Conservation (phyloP, 2,888 invertebrate genomes). For the Calliscelio sp. region DNA sequence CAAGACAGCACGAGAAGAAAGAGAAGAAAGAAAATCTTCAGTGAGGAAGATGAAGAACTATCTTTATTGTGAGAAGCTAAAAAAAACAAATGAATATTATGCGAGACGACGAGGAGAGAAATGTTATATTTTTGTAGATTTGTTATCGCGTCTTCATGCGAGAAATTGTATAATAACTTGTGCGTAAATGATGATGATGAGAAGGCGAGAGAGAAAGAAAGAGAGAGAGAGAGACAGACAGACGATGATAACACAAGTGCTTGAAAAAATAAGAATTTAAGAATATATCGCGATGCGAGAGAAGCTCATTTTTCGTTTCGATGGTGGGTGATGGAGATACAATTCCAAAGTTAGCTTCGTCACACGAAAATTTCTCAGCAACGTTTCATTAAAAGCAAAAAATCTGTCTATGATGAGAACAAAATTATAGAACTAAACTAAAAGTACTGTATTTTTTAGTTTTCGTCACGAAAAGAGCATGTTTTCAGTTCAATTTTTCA, state of each 20-base stretch:
- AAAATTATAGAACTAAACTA: too few species aligned
- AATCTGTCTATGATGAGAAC: too few species aligned
- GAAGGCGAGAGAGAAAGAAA: too few species aligned
- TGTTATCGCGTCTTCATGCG: conserved; percentile 85
- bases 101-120: conserved; percentile 79
- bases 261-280: conserved; percentile 49
- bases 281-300: conserved; percentile 46
- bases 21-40: too few species aligned
- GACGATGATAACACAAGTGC: conserved; percentile 72
- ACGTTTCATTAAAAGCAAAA: conserved; percentile 37
- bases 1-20: conserved; percentile 50
- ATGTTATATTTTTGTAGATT: conserved; percentile 86
- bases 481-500: too few species aligned
- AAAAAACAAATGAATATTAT: conserved; percentile 53
- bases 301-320: conserved; percentile 35
- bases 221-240: too few species aligned
- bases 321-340: conserved; percentile 38
- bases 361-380: conserved; percentile 47
- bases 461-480: too few species aligned
- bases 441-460: conserved; percentile 24
- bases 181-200: background rate
- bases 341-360: conserved; percentile 61
- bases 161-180: conserved; percentile 82
- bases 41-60: conserved; percentile 41
- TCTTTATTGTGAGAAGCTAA: conserved; percentile 54